Conservation (phyloP, 2,797 vertebrate species). For the Poecilia wingei region DNA sequence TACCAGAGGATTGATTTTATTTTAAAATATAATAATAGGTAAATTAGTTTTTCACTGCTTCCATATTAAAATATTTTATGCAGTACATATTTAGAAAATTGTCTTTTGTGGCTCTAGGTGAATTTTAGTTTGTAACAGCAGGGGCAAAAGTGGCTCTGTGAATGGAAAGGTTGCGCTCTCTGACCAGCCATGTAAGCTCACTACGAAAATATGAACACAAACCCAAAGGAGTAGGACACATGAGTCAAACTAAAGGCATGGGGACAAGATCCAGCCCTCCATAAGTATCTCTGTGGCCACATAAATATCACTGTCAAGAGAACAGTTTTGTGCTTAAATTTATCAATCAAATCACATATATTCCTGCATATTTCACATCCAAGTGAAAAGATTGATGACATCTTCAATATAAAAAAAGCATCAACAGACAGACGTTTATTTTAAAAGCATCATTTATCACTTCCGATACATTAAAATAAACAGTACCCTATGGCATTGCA, state of each 20-base stretch:
- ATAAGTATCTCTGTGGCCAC: no score
- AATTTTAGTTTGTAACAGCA: neutral
- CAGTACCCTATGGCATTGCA: conserved; percentile 79
- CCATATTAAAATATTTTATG: neutral
- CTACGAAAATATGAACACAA: no score
- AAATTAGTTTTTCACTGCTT: neutral
- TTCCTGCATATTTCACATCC: no score
- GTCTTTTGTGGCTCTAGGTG: neutral
- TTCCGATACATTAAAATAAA: conserved; percentile 63
- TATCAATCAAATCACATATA: no score
- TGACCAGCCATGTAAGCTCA: neutral
- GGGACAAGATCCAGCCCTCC: no score
- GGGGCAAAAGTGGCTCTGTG: neutral
- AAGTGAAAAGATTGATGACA: neutral
- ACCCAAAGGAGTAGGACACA: no score
- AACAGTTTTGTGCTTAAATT: no score
- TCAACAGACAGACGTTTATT: conserved; percentile 17
- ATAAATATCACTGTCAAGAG: no score
- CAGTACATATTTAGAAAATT: neutral
- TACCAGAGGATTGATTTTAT: neutral
- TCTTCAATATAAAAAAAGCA: conserved; percentile 18
- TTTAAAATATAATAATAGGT: neutral
- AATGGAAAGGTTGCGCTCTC: neutral
- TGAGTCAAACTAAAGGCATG: no score
- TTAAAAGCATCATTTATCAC: conserved; percentile 75